These are phyloP conservation scores for Contarinia nasturtii DNA, from an alignment of 1,140 invertebrate genomes.

Conservation along the genomic window DNA sequence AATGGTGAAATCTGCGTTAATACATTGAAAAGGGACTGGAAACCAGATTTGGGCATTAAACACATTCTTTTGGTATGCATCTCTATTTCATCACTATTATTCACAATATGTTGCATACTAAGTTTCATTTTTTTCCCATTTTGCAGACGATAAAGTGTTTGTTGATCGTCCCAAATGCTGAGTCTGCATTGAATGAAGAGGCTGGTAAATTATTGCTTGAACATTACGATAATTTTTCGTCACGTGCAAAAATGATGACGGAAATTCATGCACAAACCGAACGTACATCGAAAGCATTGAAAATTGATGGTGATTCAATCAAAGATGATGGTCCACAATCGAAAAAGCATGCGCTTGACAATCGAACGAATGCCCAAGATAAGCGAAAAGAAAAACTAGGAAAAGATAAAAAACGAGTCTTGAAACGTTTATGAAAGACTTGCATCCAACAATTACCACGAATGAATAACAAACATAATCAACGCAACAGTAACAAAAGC, in stretches of 20 bases:
- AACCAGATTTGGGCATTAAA: slow-evolving; percentile 86
- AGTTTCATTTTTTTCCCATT: no score
- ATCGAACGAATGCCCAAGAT: slow-evolving; percentile 40
- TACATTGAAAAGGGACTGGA: slow-evolving; percentile 94
- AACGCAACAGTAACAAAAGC: no score
- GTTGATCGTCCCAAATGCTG: slow-evolving; percentile 83
- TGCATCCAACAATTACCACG: no score
- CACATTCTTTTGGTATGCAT: slow-evolving; percentile 72
- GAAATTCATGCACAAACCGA: slow-evolving; percentile 67
- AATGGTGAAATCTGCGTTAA: slow-evolving; percentile 96
- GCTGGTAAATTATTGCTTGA: slow-evolving; percentile 79
- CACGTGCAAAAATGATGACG: slow-evolving; percentile 82
- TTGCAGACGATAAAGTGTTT: slow-evolving; percentile 73
- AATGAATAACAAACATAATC: no score
- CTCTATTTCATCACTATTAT: not conserved
- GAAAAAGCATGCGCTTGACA: slow-evolving; percentile 69
- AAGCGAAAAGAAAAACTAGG: slow-evolving; percentile 54
- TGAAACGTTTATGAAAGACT: slow-evolving; percentile 64
- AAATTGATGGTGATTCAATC: slow-evolving; percentile 10
- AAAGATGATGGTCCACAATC: slow-evolving; percentile 46
- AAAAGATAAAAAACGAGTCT: slow-evolving; percentile 71
- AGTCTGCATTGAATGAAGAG: slow-evolving; percentile 87
- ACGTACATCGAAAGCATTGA: slow-evolving; percentile 13
- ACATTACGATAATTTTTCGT: slow-evolving; percentile 79
- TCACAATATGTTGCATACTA: no score